Conservation (phyloP, 2,888 invertebrate genomes). For the Axea sp. region DNA sequence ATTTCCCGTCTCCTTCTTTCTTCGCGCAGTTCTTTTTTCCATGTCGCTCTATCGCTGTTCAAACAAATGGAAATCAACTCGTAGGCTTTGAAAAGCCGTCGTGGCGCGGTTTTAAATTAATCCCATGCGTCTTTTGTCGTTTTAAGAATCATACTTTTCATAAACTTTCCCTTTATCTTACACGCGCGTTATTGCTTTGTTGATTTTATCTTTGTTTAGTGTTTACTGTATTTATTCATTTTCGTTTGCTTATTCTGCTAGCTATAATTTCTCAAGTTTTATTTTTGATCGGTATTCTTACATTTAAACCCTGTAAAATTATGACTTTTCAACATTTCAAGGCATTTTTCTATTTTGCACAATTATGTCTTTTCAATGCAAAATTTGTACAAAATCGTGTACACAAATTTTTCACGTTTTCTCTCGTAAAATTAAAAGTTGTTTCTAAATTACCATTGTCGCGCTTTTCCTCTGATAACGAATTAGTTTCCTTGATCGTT, state of each 20-base stretch:
- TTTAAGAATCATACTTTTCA: conserved; percentile 9
- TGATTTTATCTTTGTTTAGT: background rate
- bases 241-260: background rate
- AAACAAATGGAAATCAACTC: conserved; percentile 47
- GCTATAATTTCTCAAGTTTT: too few species aligned
- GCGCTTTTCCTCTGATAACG: too few species aligned
- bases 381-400: too few species aligned
- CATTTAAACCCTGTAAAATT: too few species aligned
- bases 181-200: background rate
- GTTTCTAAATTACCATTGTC: too few species aligned
- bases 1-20: conserved; percentile 22
- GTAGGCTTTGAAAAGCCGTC: conserved; percentile 18
- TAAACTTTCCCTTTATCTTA: conserved; percentile 10
- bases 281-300: too few species aligned
- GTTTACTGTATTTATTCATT: background rate
- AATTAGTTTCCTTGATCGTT: too few species aligned
- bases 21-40: conserved; percentile 6
- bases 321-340: too few species aligned
- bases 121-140: conserved; percentile 29
- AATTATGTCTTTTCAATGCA: too few species aligned
- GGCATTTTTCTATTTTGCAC: too few species aligned
- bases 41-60: conserved; percentile 31
- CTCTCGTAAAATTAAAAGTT: too few species aligned
- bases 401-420: too few species aligned
- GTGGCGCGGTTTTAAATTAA: conserved; percentile 17